Evolutionary conservation across 2,888 invertebrate species (phyloP), one percentile per base, ranked within the genome.

Genomic region (Pandemis cinnamomeana): DNA sequence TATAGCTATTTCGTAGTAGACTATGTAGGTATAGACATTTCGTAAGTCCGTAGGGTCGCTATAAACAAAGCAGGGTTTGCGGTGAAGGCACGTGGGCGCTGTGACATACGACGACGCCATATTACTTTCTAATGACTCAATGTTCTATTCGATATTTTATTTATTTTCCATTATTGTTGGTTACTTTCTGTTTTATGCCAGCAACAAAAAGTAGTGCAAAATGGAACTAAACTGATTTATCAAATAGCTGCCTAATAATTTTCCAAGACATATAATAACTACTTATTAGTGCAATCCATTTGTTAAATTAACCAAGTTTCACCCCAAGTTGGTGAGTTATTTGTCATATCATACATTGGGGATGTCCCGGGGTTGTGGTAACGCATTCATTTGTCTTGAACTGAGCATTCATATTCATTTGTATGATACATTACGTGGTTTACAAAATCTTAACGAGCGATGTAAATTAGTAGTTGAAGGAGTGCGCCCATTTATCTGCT

Each of bases 111-210:
- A 81, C 80, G 82, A 81, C 80, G 84, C 87, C 86, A 88, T 91
- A 89, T 91, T 92, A 91, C 91, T 90, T 90, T 91, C 89, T 91
- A 92, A 92, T 92, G 91, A 89, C 91, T 92, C 89, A 91, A 91
- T 90, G 87, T 77, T 55, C 46, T 20, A 62, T 69, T 72, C 60
- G 27, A 41, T 8, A 46, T 48, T 20, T 64, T 36, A 36, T 36
- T 27, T 58, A 58, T 27, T 36, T 58, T 58, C 3, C 3, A 27
- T 27, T 27, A 4, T 10, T 11, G 5, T 58, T 58, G 58, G 27
- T 58, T 11, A 58, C 58, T 27, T n/a, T 58, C 27, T 27, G 58
- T 58, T 58, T 27, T 11, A 7, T 27, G 10, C 10, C 27, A 27
- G 27, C 27, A 7, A 1, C 8, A 20, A 55, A 55, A 55, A 55